Percentiles rank a stretch among this genome's conserved stretches.
phyloP scores from a whole-genome alignment of 2,888 invertebrate species.

The Tenthredo amoena region DNA sequence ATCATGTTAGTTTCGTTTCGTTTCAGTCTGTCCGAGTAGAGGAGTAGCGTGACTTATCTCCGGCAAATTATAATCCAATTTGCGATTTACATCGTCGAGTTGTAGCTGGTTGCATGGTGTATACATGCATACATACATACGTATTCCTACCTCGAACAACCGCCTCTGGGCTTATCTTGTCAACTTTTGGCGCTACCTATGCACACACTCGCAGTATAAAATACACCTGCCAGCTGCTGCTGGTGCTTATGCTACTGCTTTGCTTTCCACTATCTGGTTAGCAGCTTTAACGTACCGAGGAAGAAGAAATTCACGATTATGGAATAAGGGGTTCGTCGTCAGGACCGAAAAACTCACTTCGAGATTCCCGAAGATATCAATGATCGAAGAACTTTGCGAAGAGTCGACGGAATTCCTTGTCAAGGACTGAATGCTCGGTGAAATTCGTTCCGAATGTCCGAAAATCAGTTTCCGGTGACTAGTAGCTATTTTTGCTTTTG shows the following conservation, averaged over 20 bases:
- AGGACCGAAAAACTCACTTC: neutral
- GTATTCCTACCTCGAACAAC: neutral
- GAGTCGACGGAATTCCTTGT: neutral
- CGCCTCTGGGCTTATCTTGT: constrained; percentile 46
- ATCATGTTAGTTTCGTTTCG: constrained; percentile 2
- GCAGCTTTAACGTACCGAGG: constrained; percentile 16
- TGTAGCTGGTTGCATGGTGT: neutral
- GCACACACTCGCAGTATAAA: constrained; percentile 15
- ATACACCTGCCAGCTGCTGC: constrained; percentile 37
- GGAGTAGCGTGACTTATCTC: constrained; percentile 77
- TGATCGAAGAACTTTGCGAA: neutral
- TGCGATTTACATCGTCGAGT: constrained; percentile 72
- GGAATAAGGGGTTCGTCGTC: neutral
- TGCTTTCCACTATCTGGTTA: constrained; percentile 37
- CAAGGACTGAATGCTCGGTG: neutral
- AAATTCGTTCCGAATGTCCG: neutral
- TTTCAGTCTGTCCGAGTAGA: constrained; percentile 51
- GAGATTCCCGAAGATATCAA: neutral
- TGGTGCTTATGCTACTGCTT: neutral
- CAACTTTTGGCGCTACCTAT: constrained; percentile 43
- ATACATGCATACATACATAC: neutral
- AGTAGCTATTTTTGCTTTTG: neutral
- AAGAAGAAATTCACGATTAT: neutral
- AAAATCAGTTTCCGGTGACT: neutral
- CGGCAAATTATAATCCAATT: constrained; percentile 77